These are phyloP conservation scores for Propsilocerus akamusi DNA, from an alignment of 1,140 invertebrate species.

Conservation along the genomic window DNA sequence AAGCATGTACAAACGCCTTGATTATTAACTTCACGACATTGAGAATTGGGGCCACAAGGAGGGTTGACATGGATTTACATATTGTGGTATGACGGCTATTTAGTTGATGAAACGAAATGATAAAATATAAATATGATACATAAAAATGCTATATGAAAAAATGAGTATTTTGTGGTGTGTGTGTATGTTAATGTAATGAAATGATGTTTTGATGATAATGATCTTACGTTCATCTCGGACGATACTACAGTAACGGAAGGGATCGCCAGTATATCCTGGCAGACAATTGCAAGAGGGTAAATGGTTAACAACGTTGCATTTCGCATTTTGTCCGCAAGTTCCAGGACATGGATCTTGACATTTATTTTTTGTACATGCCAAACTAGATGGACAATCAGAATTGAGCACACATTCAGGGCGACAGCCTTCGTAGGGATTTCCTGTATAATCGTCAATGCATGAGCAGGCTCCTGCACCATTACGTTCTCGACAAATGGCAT, in stretches of 20 bases:
- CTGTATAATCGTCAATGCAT: constrained; percentile 49
- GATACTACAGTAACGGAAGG: constrained; percentile 39
- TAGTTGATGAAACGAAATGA: no score
- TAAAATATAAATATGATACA: no score
- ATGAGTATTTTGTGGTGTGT: not conserved
- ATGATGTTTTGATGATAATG: constrained; percentile 6
- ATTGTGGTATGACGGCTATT: constrained; percentile 21
- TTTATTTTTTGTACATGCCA: constrained; percentile 46
- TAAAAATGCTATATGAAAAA: no score
- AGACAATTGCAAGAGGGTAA: constrained; percentile 53
- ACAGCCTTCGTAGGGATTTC: constrained; percentile 55
- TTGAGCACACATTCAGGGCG: constrained; percentile 52
- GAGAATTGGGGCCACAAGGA: constrained; percentile 46
- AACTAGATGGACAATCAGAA: constrained; percentile 43
- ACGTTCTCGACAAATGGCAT: constrained; percentile 57
- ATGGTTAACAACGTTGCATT: constrained; percentile 55
- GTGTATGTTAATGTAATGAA: not conserved
- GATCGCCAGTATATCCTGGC: constrained; percentile 51
- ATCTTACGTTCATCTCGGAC: constrained; percentile 34
- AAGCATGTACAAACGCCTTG: constrained; percentile 42
- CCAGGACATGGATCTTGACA: constrained; percentile 51
- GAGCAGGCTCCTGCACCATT: constrained; percentile 54
- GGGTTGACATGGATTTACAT: constrained; percentile 31
- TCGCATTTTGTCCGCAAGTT: constrained; percentile 51
- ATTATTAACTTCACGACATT: constrained; percentile 35